Conservation (phyloP, 35 echinoderm and acorn worm species). For the Apostichopus parvimensis region DNA sequence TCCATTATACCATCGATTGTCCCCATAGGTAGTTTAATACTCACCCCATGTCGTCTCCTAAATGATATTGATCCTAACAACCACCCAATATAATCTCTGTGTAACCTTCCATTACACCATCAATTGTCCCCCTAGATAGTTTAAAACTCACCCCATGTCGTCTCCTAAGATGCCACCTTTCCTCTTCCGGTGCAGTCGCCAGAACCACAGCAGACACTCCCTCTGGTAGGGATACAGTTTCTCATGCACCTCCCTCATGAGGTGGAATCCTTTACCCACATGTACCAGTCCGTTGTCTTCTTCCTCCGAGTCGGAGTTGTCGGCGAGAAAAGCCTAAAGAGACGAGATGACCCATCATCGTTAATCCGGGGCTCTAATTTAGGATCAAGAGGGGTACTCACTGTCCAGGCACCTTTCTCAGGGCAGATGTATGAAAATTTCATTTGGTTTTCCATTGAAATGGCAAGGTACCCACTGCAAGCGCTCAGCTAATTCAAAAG, state of each 20-base stretch:
- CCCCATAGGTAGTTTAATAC: no score
- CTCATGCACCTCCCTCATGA: slow-evolving; percentile 74
- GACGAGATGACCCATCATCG: background rate
- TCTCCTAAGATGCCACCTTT: slow-evolving; percentile 96
- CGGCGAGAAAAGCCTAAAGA: slow-evolving; percentile 74
- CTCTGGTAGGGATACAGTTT: slow-evolving; percentile 88
- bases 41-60: slow-evolving; percentile 62
- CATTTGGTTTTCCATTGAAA: no score
- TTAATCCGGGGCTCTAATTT: no score
- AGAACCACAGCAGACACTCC: slow-evolving; percentile 93
- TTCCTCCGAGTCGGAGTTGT: slow-evolving; percentile 75
- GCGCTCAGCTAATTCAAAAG: no score
- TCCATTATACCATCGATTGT: no score
- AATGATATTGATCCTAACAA: no score
- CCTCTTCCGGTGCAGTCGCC: slow-evolving; percentile 80
- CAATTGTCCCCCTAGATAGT: background rate
- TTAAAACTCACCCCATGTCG: slow-evolving; percentile 91
- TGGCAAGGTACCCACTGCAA: no score
- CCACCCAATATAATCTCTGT: no score
- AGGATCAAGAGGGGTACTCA: no score
- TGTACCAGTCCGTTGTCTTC: slow-evolving; percentile 80
- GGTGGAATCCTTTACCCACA: slow-evolving; percentile 85
- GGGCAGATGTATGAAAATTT: no score
- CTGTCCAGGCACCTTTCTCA: no score
- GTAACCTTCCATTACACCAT: no score